Evolutionary conservation across 2,888 invertebrate genomes (phyloP), one percentile per base, ranked within the genome.

Genomic region (Neoaliturus tenellus): DNA sequence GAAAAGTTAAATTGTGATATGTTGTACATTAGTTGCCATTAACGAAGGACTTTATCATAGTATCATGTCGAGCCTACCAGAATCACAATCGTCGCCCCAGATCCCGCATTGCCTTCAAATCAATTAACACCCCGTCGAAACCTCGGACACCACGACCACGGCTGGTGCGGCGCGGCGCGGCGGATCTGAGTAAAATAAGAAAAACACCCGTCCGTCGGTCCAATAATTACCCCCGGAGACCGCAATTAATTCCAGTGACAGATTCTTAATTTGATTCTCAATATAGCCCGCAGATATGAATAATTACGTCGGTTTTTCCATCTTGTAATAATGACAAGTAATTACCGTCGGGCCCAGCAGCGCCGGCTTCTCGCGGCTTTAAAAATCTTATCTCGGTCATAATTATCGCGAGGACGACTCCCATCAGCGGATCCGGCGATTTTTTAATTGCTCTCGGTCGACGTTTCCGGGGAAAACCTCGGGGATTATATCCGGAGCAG

Each of bases 291-390:
- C 5, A 48, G 78, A 78, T 78, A 78, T 78, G 78, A 78, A 78
- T 78, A 78, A 78, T 78, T 78, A 78, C 78, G 78, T 28, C 31
- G 75, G 48, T 78, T 78, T 78, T 78, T 78, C 78, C 78, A 78
- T 78, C 78, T 78, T 78, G 33, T 78, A 78, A 78, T 78, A 48
- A 78, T 78, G 78, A 78, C 78, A 78, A 78, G 78, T 78, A 78
- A 78, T 78, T 78, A 51, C 78, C 14, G 55, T n/a, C 33, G 5
- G 55, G 55, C 35, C 31, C 44, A n/a, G 55, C 48, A 25, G 78
- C 78, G 41, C 31, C 69, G 69, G 39, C 35, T 33, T 23, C 31
- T 67, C 17, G n/a, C 12, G 48, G 48, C 33, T 73, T 75, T 75
- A 75, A 78, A 78, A 78, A 78, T 20, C 12, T 55, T 78, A 78